Evolutionary conservation across 2,113 vertebrate species (phyloP).

Genomic region (Ciconia stormi): DNA sequence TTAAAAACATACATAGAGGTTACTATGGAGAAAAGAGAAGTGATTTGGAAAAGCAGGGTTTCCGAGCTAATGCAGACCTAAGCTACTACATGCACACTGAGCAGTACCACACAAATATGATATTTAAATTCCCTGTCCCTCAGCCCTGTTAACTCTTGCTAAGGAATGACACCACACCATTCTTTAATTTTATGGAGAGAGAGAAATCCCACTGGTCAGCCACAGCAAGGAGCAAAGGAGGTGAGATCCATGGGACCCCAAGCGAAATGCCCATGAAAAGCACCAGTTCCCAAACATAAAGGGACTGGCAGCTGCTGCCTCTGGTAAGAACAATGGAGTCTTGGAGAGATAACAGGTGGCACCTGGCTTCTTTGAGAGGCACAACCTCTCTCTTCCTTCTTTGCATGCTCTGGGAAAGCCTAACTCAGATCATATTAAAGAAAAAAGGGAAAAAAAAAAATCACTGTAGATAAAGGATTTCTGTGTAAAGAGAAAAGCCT

Average conservation of each 20-base stretch:
- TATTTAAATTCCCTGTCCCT: neutral
- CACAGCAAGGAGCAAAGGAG: neutral
- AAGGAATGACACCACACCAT: neutral
- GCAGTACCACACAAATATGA: neutral
- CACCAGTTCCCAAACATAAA: neutral
- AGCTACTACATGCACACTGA: neutral
- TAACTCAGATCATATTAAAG: neutral
- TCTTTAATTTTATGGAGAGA: neutral
- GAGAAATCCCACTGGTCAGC: neutral
- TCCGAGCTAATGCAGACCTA: neutral
- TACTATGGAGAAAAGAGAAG: neutral
- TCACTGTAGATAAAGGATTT: neutral
- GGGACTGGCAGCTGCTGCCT: neutral
- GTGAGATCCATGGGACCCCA: accelerated
- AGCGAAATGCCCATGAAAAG: neutral
- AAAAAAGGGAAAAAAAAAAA: neutral
- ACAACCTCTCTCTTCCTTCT: neutral
- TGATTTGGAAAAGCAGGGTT: neutral
- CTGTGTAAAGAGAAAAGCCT: neutral
- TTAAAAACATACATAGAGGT: neutral
- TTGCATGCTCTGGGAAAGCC: neutral
- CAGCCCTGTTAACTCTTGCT: neutral
- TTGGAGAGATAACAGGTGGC: neutral
- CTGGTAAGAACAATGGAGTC: neutral
- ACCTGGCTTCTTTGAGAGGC: neutral